phyloP scores from a whole-genome alignment of 2,113 vertebrate species.

The Pseudorectes ferrugineus region DNA sequence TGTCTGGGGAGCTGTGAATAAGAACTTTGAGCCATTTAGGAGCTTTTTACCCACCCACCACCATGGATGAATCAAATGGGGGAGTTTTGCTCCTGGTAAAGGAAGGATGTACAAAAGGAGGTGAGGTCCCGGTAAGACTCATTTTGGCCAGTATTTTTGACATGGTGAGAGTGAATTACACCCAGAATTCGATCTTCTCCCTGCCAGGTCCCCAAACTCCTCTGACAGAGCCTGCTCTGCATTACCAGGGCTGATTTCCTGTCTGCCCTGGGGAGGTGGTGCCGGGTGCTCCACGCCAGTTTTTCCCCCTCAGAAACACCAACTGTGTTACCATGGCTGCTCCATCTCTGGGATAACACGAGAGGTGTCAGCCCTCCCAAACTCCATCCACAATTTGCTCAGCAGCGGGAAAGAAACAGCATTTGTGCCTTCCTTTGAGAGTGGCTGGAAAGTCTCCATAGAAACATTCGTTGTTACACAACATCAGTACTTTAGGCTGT shows the following conservation, averaged over 20 bases:
- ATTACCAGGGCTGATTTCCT: neutral
- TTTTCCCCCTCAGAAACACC: neutral
- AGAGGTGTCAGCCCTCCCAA: neutral
- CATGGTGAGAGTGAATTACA: neutral
- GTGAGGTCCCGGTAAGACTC: neutral
- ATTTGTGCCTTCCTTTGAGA: neutral
- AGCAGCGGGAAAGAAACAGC: neutral
- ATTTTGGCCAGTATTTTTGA: neutral
- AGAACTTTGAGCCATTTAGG: neutral
- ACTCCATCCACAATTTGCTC: neutral
- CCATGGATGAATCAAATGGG: neutral
- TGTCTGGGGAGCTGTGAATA: neutral
- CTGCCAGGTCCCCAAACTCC: neutral
- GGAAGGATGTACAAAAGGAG: neutral
- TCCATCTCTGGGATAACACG: neutral
- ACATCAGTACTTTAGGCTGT: neutral
- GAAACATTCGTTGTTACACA: constrained; percentile 10
- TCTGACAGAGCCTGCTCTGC: neutral
- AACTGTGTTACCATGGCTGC: neutral
- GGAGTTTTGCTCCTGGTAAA: neutral
- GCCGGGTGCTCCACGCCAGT: neutral
- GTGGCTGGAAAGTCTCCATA: constrained; percentile 1
- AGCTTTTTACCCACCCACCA: neutral
- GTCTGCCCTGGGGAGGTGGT: neutral
- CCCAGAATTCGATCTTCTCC: neutral